Conservation (phyloP, 2,888 invertebrate genomes). For the Phymatocera aterrima region DNA sequence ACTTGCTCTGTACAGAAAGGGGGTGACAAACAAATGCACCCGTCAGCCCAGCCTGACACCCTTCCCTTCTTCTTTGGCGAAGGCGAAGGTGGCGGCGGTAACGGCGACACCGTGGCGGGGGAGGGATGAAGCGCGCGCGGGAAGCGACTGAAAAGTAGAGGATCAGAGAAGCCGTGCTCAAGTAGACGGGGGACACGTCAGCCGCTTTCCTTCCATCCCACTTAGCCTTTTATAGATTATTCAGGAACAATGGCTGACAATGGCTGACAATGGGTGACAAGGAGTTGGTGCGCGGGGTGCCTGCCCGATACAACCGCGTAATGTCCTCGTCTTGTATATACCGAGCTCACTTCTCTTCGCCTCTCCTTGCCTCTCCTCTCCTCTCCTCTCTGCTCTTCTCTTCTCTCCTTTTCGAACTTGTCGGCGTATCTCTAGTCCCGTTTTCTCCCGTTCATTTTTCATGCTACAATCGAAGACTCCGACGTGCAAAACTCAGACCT, state of each 20-base stretch:
- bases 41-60: constrained; percentile 67
- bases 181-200: constrained; percentile 73
- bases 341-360: constrained; percentile 42
- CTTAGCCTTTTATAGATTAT: constrained; percentile 73
- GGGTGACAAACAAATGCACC: constrained; percentile 70
- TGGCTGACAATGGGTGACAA: constrained; percentile 62
- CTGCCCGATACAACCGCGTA: constrained; percentile 51
- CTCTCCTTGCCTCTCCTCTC: constrained; percentile 30
- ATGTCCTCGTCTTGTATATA: constrained; percentile 41
- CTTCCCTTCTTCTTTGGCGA: constrained; percentile 58
- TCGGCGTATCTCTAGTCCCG: constrained; percentile 9
- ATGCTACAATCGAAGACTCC: constrained; percentile 30
- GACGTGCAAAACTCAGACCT: constrained; percentile 37
- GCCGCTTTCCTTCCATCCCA: constrained; percentile 69
- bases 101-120: constrained; percentile 50
- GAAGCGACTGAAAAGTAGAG: constrained; percentile 68
- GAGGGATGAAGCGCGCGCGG: constrained; percentile 51
- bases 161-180: constrained; percentile 72
- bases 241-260: constrained; percentile 68
- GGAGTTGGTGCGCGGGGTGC: constrained; percentile 59
- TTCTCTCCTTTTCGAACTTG: not conserved
- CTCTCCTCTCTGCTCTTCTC: not conserved
- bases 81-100: constrained; percentile 50
- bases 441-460: constrained; percentile 23
- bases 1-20: constrained; percentile 46